Base-by-base conservation (phyloP, 2,888 invertebrate genomes). In the Melieria picta region DNA sequence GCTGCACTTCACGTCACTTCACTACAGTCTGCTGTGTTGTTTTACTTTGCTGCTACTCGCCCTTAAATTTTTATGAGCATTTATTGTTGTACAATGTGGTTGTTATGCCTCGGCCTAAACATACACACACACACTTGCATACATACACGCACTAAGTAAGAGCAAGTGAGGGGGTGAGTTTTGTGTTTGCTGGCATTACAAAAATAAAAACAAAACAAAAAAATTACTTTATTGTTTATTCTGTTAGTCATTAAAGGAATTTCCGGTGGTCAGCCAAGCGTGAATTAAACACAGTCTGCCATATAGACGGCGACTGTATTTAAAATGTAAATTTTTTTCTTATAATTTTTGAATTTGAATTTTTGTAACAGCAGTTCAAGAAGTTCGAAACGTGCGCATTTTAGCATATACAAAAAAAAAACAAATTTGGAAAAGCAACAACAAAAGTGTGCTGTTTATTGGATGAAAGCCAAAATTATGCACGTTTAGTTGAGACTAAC, bases 201-300 rank as follows among this genome's bases (percentile, higher is more conserved):
- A 16, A 16, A 16, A 16, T 16, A 16, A 16, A 16, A 16, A 16
- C 16, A 16, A 16, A 0, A 16, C 0, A 0, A 16, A 16, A 16
- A 16, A 16, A 16, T 16, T 16, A 16, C 16, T 16, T 16, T 16
- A 16, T 16, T 13, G 65, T 56, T 64, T 43, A 50, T 47, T 63
- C 6, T 55, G 60, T 71, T 77, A 77, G 80, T 79, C 79, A 79
- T 79, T 79, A 80, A 80, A 79, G 78, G 79, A 81, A 81, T 83
- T 80, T 81, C 83, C 83, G 79, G 79, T 79, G 81, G 77, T 75
- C 80, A 79, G 74, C 79, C 79, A 82, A 77, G 79, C 80, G 77
- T 81, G 76, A 79, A 82, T 79, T 62, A 48, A 61, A 62, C 55
- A 48, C 11, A 63, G 16, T 61, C 30, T 52, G 10, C 9, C 13